These are phyloP conservation scores for Caenorhabditis tropicalis DNA, from an alignment of 1,140 invertebrate species.

Conservation along the genomic window DNA sequence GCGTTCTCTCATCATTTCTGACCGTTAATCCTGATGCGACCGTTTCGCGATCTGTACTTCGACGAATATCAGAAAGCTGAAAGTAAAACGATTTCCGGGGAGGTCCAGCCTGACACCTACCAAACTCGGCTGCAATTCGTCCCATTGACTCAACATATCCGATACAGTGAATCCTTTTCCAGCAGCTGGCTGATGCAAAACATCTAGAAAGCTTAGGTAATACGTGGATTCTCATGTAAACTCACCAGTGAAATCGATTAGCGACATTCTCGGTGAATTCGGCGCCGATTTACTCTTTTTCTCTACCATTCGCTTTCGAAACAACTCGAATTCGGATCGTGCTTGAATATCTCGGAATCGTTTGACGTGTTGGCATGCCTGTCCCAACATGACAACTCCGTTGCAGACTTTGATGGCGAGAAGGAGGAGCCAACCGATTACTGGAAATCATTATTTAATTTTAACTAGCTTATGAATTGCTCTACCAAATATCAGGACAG, in stretches of 20 bases:
- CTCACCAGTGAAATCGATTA: conserved; percentile 49
- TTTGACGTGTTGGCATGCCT: conserved; percentile 84
- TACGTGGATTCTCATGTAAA: neutral
- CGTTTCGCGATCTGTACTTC: conserved; percentile 1
- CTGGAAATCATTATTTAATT: conserved; percentile 72
- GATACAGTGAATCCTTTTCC: conserved; percentile 54
- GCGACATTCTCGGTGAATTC: conserved; percentile 53
- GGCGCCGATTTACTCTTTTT: conserved; percentile 61
- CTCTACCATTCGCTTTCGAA: conserved; percentile 52
- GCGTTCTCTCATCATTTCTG: neutral
- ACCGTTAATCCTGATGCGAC: neutral
- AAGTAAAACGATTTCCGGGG: neutral
- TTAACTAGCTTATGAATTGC: neutral
- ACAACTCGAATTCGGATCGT: conserved; percentile 51
- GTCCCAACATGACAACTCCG: conserved; percentile 86
- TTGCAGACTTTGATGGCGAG: conserved; percentile 83
- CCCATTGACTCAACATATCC: conserved; percentile 49
- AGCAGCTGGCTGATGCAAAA: conserved; percentile 48
- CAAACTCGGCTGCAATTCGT: conserved; percentile 46
- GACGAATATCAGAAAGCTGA: neutral
- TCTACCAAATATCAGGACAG: conserved; percentile 75
- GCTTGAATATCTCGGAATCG: conserved; percentile 76
- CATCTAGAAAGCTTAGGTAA: conserved; percentile 38
- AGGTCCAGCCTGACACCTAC: neutral
- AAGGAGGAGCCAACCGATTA: conserved; percentile 73